These are phyloP conservation scores for Lycophotia porphyrea DNA, from an alignment of 2,888 invertebrate genomes.

Conservation along the genomic window DNA sequence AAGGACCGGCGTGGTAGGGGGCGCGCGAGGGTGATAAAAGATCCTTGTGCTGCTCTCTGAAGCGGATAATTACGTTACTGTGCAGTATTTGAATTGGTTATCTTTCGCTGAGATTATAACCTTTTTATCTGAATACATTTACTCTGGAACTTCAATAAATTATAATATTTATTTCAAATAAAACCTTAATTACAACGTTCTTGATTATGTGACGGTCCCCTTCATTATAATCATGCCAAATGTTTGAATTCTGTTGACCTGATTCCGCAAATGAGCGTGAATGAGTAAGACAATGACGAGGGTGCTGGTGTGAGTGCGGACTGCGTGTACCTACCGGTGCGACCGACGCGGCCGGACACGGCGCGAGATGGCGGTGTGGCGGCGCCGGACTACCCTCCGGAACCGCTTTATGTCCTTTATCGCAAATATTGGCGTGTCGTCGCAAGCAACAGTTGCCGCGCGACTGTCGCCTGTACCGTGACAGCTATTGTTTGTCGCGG, in stretches of 20 bases:
- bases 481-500: slow-evolving; percentile 16
- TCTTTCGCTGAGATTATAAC: slow-evolving; percentile 55
- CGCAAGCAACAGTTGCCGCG: slow-evolving; percentile 61
- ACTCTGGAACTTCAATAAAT: background rate
- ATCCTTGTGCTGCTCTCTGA: slow-evolving; percentile 68
- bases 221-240: slow-evolving; percentile 2
- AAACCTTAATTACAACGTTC: background rate
- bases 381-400: slow-evolving; percentile 58
- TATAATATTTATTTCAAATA: slow-evolving; percentile 22
- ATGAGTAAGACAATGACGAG: slow-evolving; percentile 41
- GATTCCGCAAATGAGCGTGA: slow-evolving; percentile 39
- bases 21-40: slow-evolving; percentile 72
- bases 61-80: slow-evolving; percentile 76
- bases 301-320: background rate
- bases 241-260: slow-evolving; percentile 36
- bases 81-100: slow-evolving; percentile 70
- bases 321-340: background rate
- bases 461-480: slow-evolving; percentile 12
- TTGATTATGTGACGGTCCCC: background rate
- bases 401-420: slow-evolving; percentile 63
- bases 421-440: slow-evolving; percentile 32
- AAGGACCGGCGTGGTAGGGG: slow-evolving; percentile 62
- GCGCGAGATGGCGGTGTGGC: slow-evolving; percentile 33
- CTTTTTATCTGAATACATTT: slow-evolving; percentile 48
- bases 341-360: slow-evolving; percentile 27